Evolutionary conservation across 2,113 vertebrate genomes (phyloP).

Genomic region (Madoqua kirkii): DNA sequence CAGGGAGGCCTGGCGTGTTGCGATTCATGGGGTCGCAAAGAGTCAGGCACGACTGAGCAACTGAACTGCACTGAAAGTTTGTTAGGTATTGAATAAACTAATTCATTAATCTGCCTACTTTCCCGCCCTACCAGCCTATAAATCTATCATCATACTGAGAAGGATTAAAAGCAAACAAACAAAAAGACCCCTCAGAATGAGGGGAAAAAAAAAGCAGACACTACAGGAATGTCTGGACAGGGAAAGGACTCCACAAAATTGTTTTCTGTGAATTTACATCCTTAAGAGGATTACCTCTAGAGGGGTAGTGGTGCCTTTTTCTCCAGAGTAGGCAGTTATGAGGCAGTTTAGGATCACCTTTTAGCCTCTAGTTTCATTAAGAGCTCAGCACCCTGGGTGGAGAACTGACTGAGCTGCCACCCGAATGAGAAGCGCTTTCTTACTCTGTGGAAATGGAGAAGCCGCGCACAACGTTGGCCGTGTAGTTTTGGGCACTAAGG

Average conservation of each 20-base stretch:
- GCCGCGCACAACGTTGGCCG: neutral
- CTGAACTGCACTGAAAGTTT: neutral
- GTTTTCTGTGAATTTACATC: constrained; percentile 68
- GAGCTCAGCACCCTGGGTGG: constrained; percentile 66
- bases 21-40: too few relatives aligned
- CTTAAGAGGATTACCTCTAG: constrained; percentile 81
- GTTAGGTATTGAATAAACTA: constrained; percentile 55
- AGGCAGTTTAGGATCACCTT: constrained; percentile 49
- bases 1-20: too few relatives aligned
- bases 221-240: constrained; percentile 54
- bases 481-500: neutral
- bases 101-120: constrained; percentile 67
- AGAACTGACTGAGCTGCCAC: constrained; percentile 1
- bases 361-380: constrained; percentile 79
- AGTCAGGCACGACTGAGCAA: too few relatives aligned
- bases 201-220: neutral
- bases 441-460: neutral
- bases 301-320: constrained; percentile 64
- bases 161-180: constrained; percentile 55
- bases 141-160: constrained; percentile 49
- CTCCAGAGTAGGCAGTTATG: constrained; percentile 60
- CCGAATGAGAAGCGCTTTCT: constrained; percentile 5
- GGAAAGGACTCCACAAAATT: constrained; percentile 39
- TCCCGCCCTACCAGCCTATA: constrained; percentile 36
- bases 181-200: neutral